These are phyloP conservation scores for Aleiodes alternator DNA, from an alignment of 2,888 invertebrate genomes.

Conservation along the genomic window DNA sequence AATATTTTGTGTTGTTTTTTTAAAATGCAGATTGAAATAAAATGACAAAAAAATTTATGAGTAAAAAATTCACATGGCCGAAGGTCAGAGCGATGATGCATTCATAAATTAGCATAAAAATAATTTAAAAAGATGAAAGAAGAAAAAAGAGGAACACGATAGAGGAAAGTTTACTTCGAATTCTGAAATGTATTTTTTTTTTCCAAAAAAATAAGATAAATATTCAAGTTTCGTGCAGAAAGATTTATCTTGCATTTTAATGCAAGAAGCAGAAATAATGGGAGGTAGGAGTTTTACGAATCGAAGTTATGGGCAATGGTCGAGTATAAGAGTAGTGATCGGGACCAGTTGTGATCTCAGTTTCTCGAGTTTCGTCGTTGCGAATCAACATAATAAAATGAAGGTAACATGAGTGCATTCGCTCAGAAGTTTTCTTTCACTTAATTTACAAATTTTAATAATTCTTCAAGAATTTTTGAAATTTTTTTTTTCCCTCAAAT, in stretches of 20 bases:
- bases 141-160: background rate
- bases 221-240: background rate
- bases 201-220: background rate
- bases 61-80: too few species aligned
- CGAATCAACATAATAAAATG: slow-evolving; percentile 59
- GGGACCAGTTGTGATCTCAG: slow-evolving; percentile 61
- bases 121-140: too few species aligned
- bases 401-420: slow-evolving; percentile 61
- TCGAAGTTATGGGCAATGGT: slow-evolving; percentile 62
- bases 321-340: slow-evolving; percentile 66
- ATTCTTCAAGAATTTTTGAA: too few species aligned
- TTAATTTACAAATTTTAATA: too few species aligned
- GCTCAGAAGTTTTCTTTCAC: too few species aligned
- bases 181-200: slow-evolving; percentile 46
- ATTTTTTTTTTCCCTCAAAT: too few species aligned
- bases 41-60: too few species aligned
- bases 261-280: background rate
- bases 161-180: slow-evolving; percentile 54
- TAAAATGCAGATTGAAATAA: too few species aligned
- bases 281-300: slow-evolving; percentile 58
- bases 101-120: too few species aligned
- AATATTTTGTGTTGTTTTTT: too few species aligned
- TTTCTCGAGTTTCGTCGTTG: slow-evolving; percentile 59
- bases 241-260: background rate
- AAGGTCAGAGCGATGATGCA: too few species aligned